phyloP scores from a whole-genome alignment of 2,888 invertebrate species.

The Drosophila setosimentum region DNA sequence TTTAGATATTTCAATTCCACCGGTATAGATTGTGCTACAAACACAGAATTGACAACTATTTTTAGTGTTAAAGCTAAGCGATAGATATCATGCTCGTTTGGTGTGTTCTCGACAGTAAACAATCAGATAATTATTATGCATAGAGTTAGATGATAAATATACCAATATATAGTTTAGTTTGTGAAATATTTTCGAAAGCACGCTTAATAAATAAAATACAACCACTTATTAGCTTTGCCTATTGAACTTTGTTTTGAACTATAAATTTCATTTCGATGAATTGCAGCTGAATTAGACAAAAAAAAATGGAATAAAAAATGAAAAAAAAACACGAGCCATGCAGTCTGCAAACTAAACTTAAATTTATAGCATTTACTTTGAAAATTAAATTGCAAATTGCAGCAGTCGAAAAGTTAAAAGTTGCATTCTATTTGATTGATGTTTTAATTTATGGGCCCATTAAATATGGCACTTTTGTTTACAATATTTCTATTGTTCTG shows the following conservation, averaged over 20 bases:
- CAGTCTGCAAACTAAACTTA: constrained; percentile 47
- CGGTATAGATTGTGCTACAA: constrained; percentile 97
- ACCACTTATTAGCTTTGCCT: constrained; percentile 22
- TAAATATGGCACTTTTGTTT: constrained; percentile 25
- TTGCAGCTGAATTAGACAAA: constrained; percentile 4
- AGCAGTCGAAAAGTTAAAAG: neutral
- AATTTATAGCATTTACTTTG: neutral
- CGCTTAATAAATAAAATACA: neutral
- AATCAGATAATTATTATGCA: no score
- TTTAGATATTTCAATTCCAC: constrained; percentile 88
- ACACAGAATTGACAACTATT: constrained; percentile 97
- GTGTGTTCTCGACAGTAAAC: constrained; percentile 75
- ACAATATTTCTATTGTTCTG: constrained; percentile 37
- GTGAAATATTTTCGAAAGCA: neutral
- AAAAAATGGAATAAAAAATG: neutral
- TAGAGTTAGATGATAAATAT: no score
- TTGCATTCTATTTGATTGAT: neutral
- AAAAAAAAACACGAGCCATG: constrained; percentile 37
- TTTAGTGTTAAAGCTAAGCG: constrained; percentile 95
- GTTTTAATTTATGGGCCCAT: constrained; percentile 29
- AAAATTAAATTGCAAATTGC: neutral
- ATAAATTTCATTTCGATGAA: constrained; percentile 7
- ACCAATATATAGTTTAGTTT: neutral
- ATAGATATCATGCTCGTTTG: constrained; percentile 98
- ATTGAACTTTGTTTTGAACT: constrained; percentile 33